A percentile compares a stretch with the other conserved stretches of the same genome.
Conservation (phyloP, 1,140 invertebrate genomes). For the Drosophila lacteicornis region DNA sequence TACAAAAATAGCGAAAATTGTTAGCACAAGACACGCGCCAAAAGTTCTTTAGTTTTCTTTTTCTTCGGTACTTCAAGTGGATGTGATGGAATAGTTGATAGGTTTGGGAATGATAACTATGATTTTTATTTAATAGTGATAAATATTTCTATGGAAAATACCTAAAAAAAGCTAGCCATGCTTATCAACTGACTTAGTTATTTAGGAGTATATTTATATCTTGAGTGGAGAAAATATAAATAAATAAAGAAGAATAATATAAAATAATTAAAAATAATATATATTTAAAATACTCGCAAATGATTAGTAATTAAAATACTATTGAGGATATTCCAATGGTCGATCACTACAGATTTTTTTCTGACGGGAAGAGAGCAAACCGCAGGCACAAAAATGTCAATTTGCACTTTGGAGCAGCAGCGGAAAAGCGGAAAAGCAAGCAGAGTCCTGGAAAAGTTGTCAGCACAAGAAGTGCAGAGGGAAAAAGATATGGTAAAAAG, state of each 20-base stretch:
- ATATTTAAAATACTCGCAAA: neutral
- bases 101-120: too few relatives aligned
- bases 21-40: slow-evolving; percentile 74
- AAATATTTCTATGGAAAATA: too few relatives aligned
- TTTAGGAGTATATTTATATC: too few relatives aligned
- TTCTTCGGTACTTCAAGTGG: neutral
- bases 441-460: slow-evolving; percentile 52
- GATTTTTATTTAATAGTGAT: neutral
- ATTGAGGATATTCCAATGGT: slow-evolving; percentile 4
- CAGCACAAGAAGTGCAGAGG: slow-evolving; percentile 47
- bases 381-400: slow-evolving; percentile 81
- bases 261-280: neutral
- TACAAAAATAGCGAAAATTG: slow-evolving; percentile 55
- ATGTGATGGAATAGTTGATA: slow-evolving; percentile 11
- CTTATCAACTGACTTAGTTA: too few relatives aligned
- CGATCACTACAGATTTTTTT: slow-evolving; percentile 1
- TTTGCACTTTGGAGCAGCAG: slow-evolving; percentile 69
- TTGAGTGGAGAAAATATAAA: neutral
- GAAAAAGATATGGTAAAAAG: slow-evolving; percentile 18
- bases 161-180: too few relatives aligned
- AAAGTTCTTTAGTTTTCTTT: slow-evolving; percentile 46
- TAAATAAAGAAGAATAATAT: neutral
- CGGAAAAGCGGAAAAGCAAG: slow-evolving; percentile 37
- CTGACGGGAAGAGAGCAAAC: slow-evolving; percentile 54
- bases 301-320: neutral